Base-by-base conservation (phyloP, 2,797 vertebrate species). In the Chromobotia macracanthus region DNA sequence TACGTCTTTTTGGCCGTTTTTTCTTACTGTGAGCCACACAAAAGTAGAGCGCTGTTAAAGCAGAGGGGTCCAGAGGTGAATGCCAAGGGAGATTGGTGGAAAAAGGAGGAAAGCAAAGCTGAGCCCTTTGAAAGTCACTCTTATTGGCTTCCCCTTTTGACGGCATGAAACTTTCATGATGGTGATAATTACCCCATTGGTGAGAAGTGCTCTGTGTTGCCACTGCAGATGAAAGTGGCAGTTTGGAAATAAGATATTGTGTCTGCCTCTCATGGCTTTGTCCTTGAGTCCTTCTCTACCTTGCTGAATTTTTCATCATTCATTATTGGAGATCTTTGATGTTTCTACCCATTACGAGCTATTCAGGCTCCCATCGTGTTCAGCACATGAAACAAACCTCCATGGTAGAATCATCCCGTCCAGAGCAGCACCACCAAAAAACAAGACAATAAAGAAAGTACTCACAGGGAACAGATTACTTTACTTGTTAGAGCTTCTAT, bases 141-240 rank as follows among this genome's bases (percentile, higher is more conserved):
- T 21, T 65, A 21, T 58, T 80, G 82, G 72, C 56, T 68, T 84
- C 81, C 74, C 73, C 83, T 86, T 85, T 83, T 73, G 77, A 72
- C 75, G 7, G 72, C 77, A 82, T 84, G 84, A 84, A 86, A 85
- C 81, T 84, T 86, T 86, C 83, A 85, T 86, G 83, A 86, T 82
- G 60, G 74, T 55, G 72, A 85, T 86, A 86, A 86, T 86, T 86
- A 86, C 80, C 77, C 65, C 56, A 82, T 77, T 78, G 64, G 82
- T 67, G 75, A 48, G 75, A 82, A 83, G 83, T 86, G 85, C 84
- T 84, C 82, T 82, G 48, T 80, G 80, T 80, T 74, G 70, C 78
- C 77, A 65, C 69, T 80, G 80, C 68, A 82, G 85, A 85, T 86
- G 82, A 86, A 86, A 86, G 84, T 84, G 70, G 51, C 64, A 67